A percentile compares a stretch with the other conserved stretches of the same genome.
phyloP scores from a whole-genome alignment of 2,888 invertebrate genomes.

The Mycogona germanica region DNA sequence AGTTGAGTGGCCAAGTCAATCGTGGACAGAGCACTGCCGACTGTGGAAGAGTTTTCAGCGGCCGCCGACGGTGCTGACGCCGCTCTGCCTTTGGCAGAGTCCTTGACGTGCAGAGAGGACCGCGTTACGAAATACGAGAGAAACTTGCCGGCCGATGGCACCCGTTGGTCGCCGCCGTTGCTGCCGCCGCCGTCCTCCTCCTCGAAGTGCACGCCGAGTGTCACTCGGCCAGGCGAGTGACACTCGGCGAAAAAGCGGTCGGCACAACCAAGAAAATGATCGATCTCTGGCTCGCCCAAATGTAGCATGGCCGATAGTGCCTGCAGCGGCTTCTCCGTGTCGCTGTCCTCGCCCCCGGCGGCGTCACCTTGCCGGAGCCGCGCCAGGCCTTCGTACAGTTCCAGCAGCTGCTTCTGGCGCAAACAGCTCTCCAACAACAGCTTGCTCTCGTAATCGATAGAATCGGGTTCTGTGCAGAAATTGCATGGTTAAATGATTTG shows the following conservation, averaged over 20 bases:
- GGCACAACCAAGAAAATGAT: conserved; percentile 30
- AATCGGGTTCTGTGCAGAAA: conserved; percentile 27
- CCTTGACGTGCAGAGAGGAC: neutral
- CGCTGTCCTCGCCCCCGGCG: neutral
- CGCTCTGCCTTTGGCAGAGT: neutral
- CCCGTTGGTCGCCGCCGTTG: no score
- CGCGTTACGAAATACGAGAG: conserved; percentile 14
- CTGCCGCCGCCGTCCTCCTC: no score
- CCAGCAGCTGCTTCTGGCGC: conserved; percentile 29
- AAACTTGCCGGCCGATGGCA: conserved; percentile 8
- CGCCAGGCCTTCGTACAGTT: conserved; percentile 29
- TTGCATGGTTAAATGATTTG: no score
- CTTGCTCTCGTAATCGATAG: conserved; percentile 34
- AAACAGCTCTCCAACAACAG: conserved; percentile 32
- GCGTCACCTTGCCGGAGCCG: conserved; percentile 2
- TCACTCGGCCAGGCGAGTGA: conserved; percentile 22
- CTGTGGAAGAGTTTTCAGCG: no score
- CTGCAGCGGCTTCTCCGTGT: conserved; percentile 19
- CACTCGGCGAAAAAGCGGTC: conserved; percentile 26
- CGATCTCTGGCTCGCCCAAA: conserved; percentile 35
- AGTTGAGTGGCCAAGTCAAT: neutral
- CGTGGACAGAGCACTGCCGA: no score
- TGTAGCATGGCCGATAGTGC: conserved; percentile 27
- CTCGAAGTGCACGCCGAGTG: conserved; percentile 34
- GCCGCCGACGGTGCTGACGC: neutral